phyloP scores from a whole-genome alignment of 2,113 vertebrate species.

The Cnemophilus loriae region DNA sequence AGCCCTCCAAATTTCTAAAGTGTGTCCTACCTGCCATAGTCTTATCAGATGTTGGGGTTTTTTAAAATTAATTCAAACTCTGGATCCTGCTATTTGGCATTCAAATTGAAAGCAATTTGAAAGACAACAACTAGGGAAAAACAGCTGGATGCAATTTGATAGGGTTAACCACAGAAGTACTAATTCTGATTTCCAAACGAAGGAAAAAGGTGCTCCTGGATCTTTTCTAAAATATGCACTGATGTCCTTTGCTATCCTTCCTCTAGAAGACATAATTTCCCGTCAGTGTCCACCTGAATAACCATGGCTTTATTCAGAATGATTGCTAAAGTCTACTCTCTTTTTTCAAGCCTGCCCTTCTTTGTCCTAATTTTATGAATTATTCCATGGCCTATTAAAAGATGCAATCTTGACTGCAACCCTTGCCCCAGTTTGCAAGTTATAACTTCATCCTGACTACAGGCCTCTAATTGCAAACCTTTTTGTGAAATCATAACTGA shows the following conservation, averaged over 20 bases:
- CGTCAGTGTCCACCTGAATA: not conserved
- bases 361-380: not conserved
- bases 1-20: not conserved
- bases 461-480: not conserved
- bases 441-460: not conserved
- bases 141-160: not conserved
- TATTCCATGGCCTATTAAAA: not conserved
- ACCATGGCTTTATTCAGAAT: not conserved
- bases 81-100: not conserved
- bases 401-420: not conserved
- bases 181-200: not conserved
- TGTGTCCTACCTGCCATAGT: not conserved
- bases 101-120: not conserved
- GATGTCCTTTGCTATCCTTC: not conserved
- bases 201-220: not conserved
- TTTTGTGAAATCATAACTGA: not conserved
- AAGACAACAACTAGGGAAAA: not conserved
- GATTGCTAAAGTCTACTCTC: not conserved
- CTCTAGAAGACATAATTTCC: not conserved
- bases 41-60: accelerated
- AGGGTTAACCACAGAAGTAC: not conserved
- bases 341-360: not conserved
- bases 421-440: not conserved
- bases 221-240: not conserved
- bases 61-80: not conserved